Evolutionary conservation across 2,113 vertebrate species (phyloP), one percentile per base, ranked within the genome.

Genomic region (Charadrius vociferus): DNA sequence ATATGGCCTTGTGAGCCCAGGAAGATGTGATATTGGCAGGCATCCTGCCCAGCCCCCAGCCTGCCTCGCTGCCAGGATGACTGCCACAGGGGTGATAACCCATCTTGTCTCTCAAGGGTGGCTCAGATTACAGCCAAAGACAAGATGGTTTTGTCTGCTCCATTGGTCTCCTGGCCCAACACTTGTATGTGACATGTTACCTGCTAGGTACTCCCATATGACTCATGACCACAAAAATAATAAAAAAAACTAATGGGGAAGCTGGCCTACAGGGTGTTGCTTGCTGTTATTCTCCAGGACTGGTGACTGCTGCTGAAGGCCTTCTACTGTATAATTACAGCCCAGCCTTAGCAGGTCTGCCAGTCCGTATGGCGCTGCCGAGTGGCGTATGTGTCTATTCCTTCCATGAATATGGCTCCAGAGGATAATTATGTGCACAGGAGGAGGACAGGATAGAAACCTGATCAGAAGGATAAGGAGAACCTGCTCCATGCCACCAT

Each of bases 201-300:
- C 72, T 92, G 53, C 71, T 56, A 49, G 53, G 39, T 90, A 68
- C 58, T 92, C 75, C 80, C 41, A 21, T 71, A 27, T 83, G 88
- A 93, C 59, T 92, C 86, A 83, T n/a, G 59, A 78, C 72, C 63
- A 45, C 67, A 70, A 70, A 73, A 80, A 70, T 24, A 92, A 92
- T 47, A n/a, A 90, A 75, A 68, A 90, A 50, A 5, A 2, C 18
- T 14, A 58, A 77, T 39, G 59, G 80, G 26, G 47, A 95, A 58
- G 20, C 63, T 90, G 84, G 30, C 30, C 58, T 75, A 36, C 52
- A 87, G 79, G 56, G 84, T 85, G 23, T 49, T 88, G 92, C 61
- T 93, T 78, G 43, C 80, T 89, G 50, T 92, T 81, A 39, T 58
- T 86, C 72, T 73, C 72, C 80, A 73, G 63, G 59, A 22, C 63